Evolutionary conservation across 2,797 vertebrate genomes (phyloP).

Genomic region (Rhabdophis nuchalis): DNA sequence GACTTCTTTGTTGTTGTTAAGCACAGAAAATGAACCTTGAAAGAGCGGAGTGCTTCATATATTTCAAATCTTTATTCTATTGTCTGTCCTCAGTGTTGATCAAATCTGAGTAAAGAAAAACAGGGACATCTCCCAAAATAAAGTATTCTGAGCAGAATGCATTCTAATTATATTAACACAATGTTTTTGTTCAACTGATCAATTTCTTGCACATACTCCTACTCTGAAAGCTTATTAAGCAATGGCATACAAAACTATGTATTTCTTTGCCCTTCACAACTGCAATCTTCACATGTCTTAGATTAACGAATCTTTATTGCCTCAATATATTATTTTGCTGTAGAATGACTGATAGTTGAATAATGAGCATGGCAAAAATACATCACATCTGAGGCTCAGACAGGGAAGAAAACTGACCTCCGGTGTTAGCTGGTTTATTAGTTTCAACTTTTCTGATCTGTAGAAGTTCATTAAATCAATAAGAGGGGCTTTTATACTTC

Average conservation of each 20-base stretch:
- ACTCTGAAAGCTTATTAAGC: constrained; percentile 23
- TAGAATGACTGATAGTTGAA: constrained; percentile 31
- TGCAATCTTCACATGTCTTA: constrained; percentile 47
- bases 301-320: constrained; percentile 64
- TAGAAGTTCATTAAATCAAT: constrained; percentile 12
- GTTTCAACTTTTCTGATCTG: constrained; percentile 24
- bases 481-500: not conserved
- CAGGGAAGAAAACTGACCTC: not conserved
- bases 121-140: constrained; percentile 53
- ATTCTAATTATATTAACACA: constrained; percentile 41
- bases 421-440: not conserved
- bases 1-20: constrained; percentile 30
- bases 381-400: not conserved
- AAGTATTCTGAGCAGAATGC: constrained; percentile 52
- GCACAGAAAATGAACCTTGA: constrained; percentile 28
- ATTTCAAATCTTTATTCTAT: constrained; percentile 45
- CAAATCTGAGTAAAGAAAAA: constrained; percentile 51
- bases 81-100: constrained; percentile 49
- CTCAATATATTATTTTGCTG: constrained; percentile 54
- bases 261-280: constrained; percentile 37
- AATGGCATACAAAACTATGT: constrained; percentile 32
- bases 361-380: constrained; percentile 30
- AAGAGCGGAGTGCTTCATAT: constrained; percentile 53
- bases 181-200: constrained; percentile 49
- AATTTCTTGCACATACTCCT: constrained; percentile 58